These are phyloP conservation scores for Eleutherodactylus coqui DNA, from an alignment of 2,797 vertebrate genomes.

Conservation along the genomic window DNA sequence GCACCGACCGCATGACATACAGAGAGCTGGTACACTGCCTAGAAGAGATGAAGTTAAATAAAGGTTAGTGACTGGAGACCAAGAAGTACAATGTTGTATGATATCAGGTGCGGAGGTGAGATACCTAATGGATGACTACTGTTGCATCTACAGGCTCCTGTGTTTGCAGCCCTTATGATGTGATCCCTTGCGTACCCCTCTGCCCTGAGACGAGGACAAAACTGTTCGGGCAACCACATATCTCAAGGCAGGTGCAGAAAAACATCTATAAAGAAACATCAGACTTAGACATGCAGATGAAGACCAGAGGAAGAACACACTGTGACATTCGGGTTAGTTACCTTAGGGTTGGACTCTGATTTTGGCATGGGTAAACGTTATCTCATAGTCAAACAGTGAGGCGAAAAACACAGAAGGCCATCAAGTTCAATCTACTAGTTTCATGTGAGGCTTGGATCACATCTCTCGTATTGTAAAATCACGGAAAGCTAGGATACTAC, in stretches of 20 bases:
- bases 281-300: not conserved
- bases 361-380: not conserved
- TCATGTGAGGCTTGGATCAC: too few relatives aligned
- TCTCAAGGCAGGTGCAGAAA: not conserved
- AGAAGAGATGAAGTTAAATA: not conserved
- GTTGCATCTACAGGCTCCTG: not conserved
- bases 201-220: not conserved
- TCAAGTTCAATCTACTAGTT: not conserved
- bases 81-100: not conserved
- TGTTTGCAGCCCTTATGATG: slow-evolving; percentile 1
- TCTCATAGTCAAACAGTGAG: not conserved
- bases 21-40: not conserved
- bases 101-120: not conserved
- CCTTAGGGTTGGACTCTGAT: not conserved
- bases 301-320: not conserved
- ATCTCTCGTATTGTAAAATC: too few relatives aligned
- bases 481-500: too few relatives aligned
- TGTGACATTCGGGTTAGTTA: not conserved
- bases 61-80: not conserved
- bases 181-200: not conserved
- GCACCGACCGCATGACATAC: not conserved
- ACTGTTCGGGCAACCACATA: not conserved
- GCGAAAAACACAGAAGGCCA: not conserved
- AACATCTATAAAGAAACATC: not conserved
- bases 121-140: not conserved